These are phyloP conservation scores for Ctenoplectra terminalis DNA, from an alignment of 1,140 invertebrate genomes.

Conservation along the genomic window DNA sequence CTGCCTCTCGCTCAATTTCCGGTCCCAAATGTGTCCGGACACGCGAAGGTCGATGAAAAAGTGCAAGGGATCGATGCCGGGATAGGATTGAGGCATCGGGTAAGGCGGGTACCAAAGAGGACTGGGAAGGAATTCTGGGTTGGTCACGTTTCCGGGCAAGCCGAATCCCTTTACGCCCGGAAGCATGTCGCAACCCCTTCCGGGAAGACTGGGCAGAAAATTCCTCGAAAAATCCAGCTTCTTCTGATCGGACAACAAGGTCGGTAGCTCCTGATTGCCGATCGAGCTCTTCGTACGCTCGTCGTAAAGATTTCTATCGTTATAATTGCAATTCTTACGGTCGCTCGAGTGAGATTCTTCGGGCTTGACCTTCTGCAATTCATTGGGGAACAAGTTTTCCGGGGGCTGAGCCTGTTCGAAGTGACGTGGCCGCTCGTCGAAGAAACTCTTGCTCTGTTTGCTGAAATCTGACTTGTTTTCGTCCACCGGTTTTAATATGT, in stretches of 20 bases:
- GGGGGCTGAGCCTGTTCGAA: conserved; percentile 66
- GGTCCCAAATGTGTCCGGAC: conserved; percentile 91
- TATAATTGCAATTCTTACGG: conserved; percentile 62
- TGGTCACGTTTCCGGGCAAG: conserved; percentile 66
- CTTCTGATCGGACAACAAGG: conserved; percentile 65
- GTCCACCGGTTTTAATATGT: conserved; percentile 67
- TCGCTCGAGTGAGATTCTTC: conserved; percentile 69
- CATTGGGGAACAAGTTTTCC: conserved; percentile 60
- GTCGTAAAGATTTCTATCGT: conserved; percentile 53
- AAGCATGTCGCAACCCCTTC: conserved; percentile 69
- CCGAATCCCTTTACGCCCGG: conserved; percentile 73
- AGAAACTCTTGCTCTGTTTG: conserved; percentile 72
- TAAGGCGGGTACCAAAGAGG: conserved; percentile 90
- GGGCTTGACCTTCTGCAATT: conserved; percentile 72
- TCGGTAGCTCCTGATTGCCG: conserved; percentile 38
- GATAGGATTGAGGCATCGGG: conserved; percentile 85
- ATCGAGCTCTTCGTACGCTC: conserved; percentile 51
- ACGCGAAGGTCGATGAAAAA: conserved; percentile 92
- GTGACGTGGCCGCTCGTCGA: conserved; percentile 70
- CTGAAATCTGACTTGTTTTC: conserved; percentile 71
- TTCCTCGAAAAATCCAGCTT: conserved; percentile 79
- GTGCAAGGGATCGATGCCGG: conserved; percentile 90
- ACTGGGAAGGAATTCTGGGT: conserved; percentile 83
- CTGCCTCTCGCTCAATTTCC: conserved; percentile 82
- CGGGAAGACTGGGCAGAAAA: conserved; percentile 68